These are phyloP conservation scores for Eupeodes latifasciatus DNA, from an alignment of 2,888 invertebrate genomes.

Conservation along the genomic window DNA sequence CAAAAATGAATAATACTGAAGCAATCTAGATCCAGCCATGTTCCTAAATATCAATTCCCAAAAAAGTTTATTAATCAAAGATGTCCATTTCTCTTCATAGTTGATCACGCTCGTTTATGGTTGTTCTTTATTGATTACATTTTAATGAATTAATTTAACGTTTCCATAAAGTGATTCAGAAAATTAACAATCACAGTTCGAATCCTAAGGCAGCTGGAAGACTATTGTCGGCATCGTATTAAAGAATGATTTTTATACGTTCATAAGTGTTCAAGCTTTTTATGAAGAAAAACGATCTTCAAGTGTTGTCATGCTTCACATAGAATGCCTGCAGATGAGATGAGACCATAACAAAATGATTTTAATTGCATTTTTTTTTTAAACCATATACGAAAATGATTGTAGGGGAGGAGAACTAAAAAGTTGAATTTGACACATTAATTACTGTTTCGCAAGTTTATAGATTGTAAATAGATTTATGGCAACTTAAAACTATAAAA, in stretches of 20 bases:
- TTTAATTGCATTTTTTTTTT: conserved; percentile 17
- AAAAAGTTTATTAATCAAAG: conserved; percentile 1
- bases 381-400: background rate
- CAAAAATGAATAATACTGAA: background rate
- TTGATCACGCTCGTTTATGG: background rate
- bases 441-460: conserved; percentile 16
- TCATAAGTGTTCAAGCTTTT: background rate
- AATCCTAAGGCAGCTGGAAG: background rate
- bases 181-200: background rate
- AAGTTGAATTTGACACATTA: background rate
- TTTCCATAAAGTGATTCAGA: background rate
- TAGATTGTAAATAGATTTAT: conserved; percentile 8
- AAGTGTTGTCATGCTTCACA: background rate
- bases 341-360: conserved; percentile 7
- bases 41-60: background rate
- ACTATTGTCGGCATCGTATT: background rate
- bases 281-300: background rate
- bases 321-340: background rate
- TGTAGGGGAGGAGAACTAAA: background rate
- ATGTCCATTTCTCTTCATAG: background rate
- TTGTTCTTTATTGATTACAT: conserved; percentile 8
- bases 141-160: conserved; percentile 13
- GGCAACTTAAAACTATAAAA: background rate
- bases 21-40: background rate
- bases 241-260: background rate